phyloP scores from a whole-genome alignment of 2,797 vertebrate genomes.

The Clangula hyemalis region DNA sequence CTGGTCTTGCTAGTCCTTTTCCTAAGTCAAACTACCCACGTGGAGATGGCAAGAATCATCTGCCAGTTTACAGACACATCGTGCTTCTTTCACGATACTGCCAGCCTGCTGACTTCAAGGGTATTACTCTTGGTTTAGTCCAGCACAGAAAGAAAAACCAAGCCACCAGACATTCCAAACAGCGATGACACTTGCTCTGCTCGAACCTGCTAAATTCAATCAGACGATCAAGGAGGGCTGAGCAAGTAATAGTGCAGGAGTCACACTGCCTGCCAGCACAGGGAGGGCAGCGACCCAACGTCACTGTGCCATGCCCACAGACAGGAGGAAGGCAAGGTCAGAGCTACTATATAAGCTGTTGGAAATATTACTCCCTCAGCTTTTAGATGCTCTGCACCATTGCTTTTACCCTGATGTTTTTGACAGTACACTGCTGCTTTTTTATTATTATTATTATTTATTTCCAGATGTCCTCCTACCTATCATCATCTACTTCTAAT shows the following conservation, averaged over 20 bases:
- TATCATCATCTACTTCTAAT: background rate
- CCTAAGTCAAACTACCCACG: background rate
- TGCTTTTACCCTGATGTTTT: background rate
- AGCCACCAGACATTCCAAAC: background rate
- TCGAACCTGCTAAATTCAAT: background rate
- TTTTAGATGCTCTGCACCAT: background rate
- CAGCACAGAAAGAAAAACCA: background rate
- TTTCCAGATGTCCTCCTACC: slow-evolving; percentile 24
- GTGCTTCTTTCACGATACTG: background rate
- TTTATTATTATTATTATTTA: background rate
- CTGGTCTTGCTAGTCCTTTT: background rate
- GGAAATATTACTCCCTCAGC: background rate
- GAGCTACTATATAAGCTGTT: background rate
- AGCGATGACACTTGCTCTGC: background rate
- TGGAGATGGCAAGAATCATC: background rate
- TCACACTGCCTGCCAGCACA: fast-evolving
- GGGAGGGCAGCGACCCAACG: background rate
- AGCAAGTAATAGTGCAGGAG: fast-evolving
- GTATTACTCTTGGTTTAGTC: background rate
- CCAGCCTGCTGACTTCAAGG: background rate
- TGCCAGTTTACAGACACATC: background rate
- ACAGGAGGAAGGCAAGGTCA: background rate
- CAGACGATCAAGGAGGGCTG: background rate
- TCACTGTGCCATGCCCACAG: background rate
- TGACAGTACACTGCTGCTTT: background rate